These are phyloP conservation scores for Salvelinus alpinus DNA, from an alignment of 2,113 vertebrate species.

Conservation along the genomic window DNA sequence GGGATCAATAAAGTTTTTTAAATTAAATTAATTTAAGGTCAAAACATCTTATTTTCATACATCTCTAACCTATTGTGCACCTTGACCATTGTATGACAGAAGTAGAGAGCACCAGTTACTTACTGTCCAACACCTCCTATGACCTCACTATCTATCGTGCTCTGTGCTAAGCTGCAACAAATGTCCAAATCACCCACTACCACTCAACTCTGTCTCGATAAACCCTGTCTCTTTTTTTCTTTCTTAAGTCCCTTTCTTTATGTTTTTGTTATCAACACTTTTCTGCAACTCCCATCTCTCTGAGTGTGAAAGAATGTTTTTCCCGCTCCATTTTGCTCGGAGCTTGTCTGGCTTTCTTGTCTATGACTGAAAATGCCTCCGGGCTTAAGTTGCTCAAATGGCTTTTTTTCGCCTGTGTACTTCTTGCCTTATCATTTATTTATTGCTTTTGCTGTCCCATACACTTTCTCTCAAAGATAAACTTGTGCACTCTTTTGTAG, in stretches of 20 bases:
- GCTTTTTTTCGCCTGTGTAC: constrained; percentile 42
- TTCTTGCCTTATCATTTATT: constrained; percentile 72
- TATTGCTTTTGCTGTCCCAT: constrained; percentile 66
- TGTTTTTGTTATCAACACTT: constrained; percentile 51
- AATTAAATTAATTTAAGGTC: too few species aligned
- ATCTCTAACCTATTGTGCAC: too few species aligned
- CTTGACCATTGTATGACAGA: too few species aligned
- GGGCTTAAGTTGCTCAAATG: constrained; percentile 70
- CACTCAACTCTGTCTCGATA: constrained; percentile 32
- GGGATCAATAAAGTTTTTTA: too few species aligned
- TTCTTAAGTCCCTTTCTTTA: constrained; percentile 39
- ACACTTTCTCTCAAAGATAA: constrained; percentile 69
- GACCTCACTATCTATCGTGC: not conserved
- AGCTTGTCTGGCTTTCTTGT: constrained; percentile 53
- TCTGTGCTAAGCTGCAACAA: constrained; percentile 11
- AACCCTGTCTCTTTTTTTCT: constrained; percentile 34
- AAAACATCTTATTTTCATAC: too few species aligned
- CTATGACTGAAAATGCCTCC: constrained; percentile 54
- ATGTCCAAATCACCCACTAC: constrained; percentile 26
- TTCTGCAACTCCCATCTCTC: constrained; percentile 48
- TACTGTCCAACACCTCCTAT: not conserved
- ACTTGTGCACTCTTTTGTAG: constrained; percentile 55
- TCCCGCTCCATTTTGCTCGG: constrained; percentile 60
- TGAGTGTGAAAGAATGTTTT: constrained; percentile 52
- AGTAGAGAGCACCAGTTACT: not conserved